Base-by-base conservation (phyloP, 2,113 vertebrate species). In the Platysteira castanea region DNA sequence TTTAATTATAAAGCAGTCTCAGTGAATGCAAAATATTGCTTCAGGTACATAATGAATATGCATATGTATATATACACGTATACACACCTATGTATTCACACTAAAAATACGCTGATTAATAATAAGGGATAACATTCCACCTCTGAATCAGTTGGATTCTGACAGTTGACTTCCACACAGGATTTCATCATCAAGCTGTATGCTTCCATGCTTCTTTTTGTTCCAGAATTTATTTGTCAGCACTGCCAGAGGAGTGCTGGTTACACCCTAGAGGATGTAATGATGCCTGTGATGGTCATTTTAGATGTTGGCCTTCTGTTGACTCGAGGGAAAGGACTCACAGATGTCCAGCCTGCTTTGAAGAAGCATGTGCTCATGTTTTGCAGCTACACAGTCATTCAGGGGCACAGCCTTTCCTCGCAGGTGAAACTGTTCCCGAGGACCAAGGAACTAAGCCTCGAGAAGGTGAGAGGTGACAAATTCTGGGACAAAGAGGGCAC, bases 51-150 rank as follows among this genome's bases (percentile, higher is more conserved):
- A 68, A 76, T 56, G 44, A 95, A 68, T 84, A 79, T 37, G 10
- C 15, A 35, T 52, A 20, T 26, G 12, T 35, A 27, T 41, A 4
- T 46, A 44, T 70, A 60, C 7, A 26, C 18, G 39, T 41, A 41
- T 16, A 15, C 37, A 22, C 31, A 49, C 11, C 20, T 68, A 20
- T 21, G 21, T 26, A 53, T 27, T 33, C 27, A 79, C 0, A 0
- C 76, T 65, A 64, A 87, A 89, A 93, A 93, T n/a, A 15, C 47
- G 26, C 15, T 82, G 39, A 56, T 64, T 93, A 79, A 64, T 87
- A 81, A 50, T 27, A 59, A 68, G 23, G 21, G 5, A 4, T 41
- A 39, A 65, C 9, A 81, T 70, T 84, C 35, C 42, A 13, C 3
- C 21, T 89, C 57, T 83, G 79, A 85, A 59, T 64, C 54, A 75